Percentiles rank a stretch among this genome's conserved stretches.
phyloP scores from a whole-genome alignment of 2,797 vertebrate genomes.

The Pelobates cultripes region DNA sequence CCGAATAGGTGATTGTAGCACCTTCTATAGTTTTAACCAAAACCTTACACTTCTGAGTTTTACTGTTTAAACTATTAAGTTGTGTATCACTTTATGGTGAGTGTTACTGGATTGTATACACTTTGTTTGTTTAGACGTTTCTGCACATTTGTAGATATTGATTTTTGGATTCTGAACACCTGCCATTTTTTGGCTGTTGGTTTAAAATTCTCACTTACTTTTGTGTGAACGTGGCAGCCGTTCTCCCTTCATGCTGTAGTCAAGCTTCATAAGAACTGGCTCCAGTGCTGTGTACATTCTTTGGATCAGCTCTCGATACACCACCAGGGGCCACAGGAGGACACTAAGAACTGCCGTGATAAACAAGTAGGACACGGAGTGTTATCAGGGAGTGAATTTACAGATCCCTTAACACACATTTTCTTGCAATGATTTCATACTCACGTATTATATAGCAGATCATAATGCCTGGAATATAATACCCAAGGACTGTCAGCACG shows the following conservation, averaged over 20 bases:
- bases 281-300: constrained; percentile 97
- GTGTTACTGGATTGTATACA: too few species aligned
- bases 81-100: too few species aligned
- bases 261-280: constrained; percentile 97
- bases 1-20: too few species aligned
- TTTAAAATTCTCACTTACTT: constrained; percentile 74
- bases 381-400: neutral
- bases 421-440: constrained; percentile 41
- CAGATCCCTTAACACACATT: neutral
- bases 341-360: constrained; percentile 85
- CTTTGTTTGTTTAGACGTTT: too few species aligned
- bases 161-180: too few species aligned
- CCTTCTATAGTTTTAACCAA: too few species aligned
- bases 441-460: constrained; percentile 98
- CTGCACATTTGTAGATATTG: too few species aligned
- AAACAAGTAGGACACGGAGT: constrained; percentile 17
- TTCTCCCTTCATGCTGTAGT: constrained; percentile 98
- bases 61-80: too few species aligned
- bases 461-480: constrained; percentile 98
- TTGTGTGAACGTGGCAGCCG: constrained; percentile 88
- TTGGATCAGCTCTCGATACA: constrained; percentile 97
- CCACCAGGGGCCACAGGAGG: constrained; percentile 94
- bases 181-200: too few species aligned
- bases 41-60: too few species aligned
- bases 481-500: constrained; percentile 85